phyloP scores from a whole-genome alignment of 2,888 invertebrate genomes.

The Tridacna gigas region DNA sequence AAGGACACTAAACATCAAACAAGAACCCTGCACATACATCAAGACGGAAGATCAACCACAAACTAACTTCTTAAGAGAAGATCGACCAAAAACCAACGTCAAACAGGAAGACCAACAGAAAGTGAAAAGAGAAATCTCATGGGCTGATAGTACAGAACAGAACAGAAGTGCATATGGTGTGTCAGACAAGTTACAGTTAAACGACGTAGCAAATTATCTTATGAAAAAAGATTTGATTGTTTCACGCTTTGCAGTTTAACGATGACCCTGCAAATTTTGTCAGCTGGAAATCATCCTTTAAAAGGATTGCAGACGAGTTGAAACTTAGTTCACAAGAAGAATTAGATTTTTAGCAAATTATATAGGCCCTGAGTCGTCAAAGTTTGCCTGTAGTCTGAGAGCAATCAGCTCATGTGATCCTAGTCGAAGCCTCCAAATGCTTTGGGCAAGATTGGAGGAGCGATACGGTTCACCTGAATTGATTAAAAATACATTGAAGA shows the following conservation, averaged over 20 bases:
- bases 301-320: not conserved
- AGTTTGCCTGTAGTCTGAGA: not conserved
- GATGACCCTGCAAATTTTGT: not conserved
- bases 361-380: not conserved
- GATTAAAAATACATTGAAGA: not conserved
- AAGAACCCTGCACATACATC: not conserved
- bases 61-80: no score
- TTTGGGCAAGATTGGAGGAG: not conserved
- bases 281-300: not conserved
- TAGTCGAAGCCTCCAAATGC: not conserved
- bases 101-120: no score
- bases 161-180: no score
- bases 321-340: not conserved
- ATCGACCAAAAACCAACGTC: no score
- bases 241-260: not conserved
- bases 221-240: conserved; percentile 2
- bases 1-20: not conserved
- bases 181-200: conserved; percentile 8
- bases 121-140: no score
- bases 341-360: not conserved
- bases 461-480: not conserved
- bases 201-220: not conserved
- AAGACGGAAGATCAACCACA: no score
- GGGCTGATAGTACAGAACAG: no score
- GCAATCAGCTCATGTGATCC: not conserved